phyloP scores from a whole-genome alignment of 2,888 invertebrate species.

The Perizoma flavofasciatum region DNA sequence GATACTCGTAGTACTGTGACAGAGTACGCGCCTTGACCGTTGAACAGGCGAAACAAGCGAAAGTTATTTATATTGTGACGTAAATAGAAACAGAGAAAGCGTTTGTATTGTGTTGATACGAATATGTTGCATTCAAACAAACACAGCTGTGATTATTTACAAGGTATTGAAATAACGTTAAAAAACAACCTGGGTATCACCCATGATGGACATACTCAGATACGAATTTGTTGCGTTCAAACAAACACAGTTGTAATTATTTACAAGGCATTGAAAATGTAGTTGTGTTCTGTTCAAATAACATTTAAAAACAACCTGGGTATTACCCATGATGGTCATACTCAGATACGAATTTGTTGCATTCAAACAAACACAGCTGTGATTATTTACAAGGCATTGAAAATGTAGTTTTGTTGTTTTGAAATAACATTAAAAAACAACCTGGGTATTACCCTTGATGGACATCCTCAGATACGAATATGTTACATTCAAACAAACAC shows the following conservation, averaged over 20 bases:
- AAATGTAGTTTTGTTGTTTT: slow-evolving; percentile 28
- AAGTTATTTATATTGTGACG: slow-evolving; percentile 52
- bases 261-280: too few relatives aligned
- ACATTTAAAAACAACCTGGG: too few relatives aligned
- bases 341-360: slow-evolving; percentile 4
- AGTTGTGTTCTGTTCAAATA: slow-evolving; percentile 23
- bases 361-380: background rate
- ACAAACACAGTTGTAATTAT: too few relatives aligned
- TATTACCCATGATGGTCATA: too few relatives aligned
- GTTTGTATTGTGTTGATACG: slow-evolving; percentile 28
- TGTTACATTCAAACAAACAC: background rate
- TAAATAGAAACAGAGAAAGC: slow-evolving; percentile 36
- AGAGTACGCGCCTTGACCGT: slow-evolving; percentile 20
- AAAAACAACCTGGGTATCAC: too few relatives aligned
- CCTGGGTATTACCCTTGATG: too few relatives aligned
- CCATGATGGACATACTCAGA: background rate
- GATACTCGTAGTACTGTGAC: background rate
- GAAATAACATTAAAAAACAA: too few relatives aligned
- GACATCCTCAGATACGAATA: background rate
- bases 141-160: too few relatives aligned
- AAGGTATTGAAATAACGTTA: too few relatives aligned
- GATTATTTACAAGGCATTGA: too few relatives aligned
- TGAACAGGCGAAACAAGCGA: slow-evolving; percentile 38
- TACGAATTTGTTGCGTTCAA: slow-evolving; percentile 2
- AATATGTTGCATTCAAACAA: background rate